Base-by-base conservation (phyloP, 2,888 invertebrate genomes). In the Kuschelorhynchus macadamiae region DNA sequence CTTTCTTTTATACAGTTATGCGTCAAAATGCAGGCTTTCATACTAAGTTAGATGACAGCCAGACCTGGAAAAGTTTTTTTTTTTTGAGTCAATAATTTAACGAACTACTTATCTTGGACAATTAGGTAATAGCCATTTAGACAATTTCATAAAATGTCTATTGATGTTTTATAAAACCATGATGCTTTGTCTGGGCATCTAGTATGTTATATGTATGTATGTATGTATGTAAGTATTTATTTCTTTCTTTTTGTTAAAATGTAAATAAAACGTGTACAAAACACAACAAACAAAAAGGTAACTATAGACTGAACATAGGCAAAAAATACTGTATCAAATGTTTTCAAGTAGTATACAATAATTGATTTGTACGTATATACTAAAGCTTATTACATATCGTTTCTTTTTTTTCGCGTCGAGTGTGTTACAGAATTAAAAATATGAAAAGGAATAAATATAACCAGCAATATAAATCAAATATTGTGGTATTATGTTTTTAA, bases 221-320 rank as follows among this genome's bases (percentile, higher is more conserved):
- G 36, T 36, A 11, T 36, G 11, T 36, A 36, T 36, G 36, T 36
- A 36, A 8, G 9, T 36, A 36, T 36, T 36, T 36, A 36, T n/a
- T 36, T 59, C 17, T 11, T 33, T 47, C n/a, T 36, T 49, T 36
- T 41, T 46, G 30, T 57, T 57, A 3, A 30, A 21, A 1, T 62
- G 20, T 52, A 50, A 21, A 36, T 61, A 41, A 61, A 25, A 14
- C 33, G 20, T 52, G 42, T 61, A 53, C 1, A 44, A 63, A 57
- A 46, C 4, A 42, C 55, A 57, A 18, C 14, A 42, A 55, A 57
- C 36, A 41, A 44, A 49, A 36, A 36, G 20, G 36, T 50, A 59
- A 49, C 47, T 25, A 67, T 67, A 67, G 67, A 67, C 67, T 67
- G 67, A 67, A 30, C 32, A 44, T 41, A 61, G 56, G 62, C 50